phyloP scores from a whole-genome alignment of 2,888 invertebrate species.

The Leptopilina syphax region DNA sequence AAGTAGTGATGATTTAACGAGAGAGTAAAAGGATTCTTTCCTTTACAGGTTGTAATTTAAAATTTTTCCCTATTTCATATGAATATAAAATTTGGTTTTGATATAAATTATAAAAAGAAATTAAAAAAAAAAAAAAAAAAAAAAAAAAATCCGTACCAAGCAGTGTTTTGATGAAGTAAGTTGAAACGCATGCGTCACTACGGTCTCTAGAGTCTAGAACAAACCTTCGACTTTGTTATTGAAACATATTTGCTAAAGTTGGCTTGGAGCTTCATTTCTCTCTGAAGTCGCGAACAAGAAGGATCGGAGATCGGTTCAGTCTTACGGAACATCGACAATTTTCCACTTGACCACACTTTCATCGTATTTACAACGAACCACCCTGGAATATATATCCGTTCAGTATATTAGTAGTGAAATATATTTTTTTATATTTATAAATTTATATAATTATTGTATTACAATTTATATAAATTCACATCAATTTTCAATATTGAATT shows the following conservation, averaged over 20 bases:
- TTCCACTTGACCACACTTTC: constrained; percentile 21
- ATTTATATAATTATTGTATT: not conserved
- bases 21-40: no score
- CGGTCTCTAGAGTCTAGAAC: not conserved
- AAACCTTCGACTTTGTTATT: constrained; percentile 23
- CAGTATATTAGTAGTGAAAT: not conserved
- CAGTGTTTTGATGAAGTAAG: constrained; percentile 1
- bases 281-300: constrained; percentile 9
- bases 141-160: constrained; percentile 9
- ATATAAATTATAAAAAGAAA: not conserved
- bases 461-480: no score
- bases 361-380: not conserved
- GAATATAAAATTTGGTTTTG: not conserved
- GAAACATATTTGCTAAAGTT: constrained; percentile 20
- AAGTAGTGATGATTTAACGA: no score
- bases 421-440: not conserved
- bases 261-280: constrained; percentile 8
- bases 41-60: no score
- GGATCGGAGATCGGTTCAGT: constrained; percentile 8
- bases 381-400: not conserved
- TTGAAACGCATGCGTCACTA: constrained; percentile 24
- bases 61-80: no score
- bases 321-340: constrained; percentile 26
- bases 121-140: not conserved
- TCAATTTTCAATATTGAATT: no score